Conservation (phyloP, 2,113 vertebrate genomes). For the Falcunculus frontatus region DNA sequence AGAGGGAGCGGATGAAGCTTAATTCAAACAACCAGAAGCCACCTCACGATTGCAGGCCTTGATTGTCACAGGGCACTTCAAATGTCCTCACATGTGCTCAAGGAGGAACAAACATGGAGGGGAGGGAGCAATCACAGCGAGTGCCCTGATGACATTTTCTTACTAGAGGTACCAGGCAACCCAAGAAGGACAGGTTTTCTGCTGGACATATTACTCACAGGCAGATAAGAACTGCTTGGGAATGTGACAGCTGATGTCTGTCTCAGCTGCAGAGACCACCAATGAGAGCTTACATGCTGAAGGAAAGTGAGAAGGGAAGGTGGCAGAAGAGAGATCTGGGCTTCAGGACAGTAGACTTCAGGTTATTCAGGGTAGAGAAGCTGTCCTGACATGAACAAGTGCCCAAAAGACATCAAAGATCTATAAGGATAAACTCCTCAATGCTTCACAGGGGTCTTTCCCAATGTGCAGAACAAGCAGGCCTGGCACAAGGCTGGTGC, state of each 20-base stretch:
- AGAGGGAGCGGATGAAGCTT: background rate
- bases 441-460: background rate
- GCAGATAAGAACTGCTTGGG: background rate
- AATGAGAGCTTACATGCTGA: background rate
- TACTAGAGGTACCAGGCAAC: background rate
- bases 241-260: background rate
- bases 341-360: background rate
- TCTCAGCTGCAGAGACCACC: background rate
- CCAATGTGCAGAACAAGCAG: rapidly evolving
- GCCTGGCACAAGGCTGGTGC: background rate
- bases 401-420: background rate
- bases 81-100: background rate
- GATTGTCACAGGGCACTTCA: background rate
- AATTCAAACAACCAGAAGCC: background rate
- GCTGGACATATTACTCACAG: rapidly evolving
- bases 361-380: background rate
- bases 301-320: background rate
- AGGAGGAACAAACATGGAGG: background rate
- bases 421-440: background rate
- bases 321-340: background rate
- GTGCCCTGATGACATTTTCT: background rate
- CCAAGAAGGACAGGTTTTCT: background rate
- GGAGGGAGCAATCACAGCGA: background rate
- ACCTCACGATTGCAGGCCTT: background rate
- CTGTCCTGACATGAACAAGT: background rate